Percentiles rank a stretch among this genome's conserved stretches.
Evolutionary conservation across 2,888 invertebrate species (phyloP).

Genomic region (Bellardia bayeri): DNA sequence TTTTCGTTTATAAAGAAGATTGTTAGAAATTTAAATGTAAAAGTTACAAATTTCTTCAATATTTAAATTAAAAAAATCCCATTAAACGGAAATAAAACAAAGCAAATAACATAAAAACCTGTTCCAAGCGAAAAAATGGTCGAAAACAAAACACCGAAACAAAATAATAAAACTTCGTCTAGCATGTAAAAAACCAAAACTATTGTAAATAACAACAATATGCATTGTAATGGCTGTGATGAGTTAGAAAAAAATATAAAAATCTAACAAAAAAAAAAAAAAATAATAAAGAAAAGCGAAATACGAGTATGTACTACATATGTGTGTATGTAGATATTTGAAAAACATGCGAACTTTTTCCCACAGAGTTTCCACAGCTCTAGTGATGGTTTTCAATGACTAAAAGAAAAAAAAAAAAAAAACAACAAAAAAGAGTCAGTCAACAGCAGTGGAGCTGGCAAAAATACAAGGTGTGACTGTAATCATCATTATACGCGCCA

Average conservation of each 20-base stretch:
- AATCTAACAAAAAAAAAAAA: conserved; percentile 38
- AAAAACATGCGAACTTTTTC: conserved; percentile 27
- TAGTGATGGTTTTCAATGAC: conserved; percentile 39
- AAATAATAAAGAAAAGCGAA: neutral
- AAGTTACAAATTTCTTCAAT: neutral
- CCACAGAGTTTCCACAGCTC: conserved; percentile 6
- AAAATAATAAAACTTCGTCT: conserved; percentile 26
- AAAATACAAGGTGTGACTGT: conserved; percentile 66
- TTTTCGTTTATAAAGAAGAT: no score
- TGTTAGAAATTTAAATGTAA: neutral
- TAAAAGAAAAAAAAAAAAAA: conserved; percentile 33
- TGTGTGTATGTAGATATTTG: no score
- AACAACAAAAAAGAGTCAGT: neutral
- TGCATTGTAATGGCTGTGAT: conserved; percentile 60
- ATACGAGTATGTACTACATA: no score
- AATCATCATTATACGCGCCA: conserved; percentile 70
- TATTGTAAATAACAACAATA: conserved; percentile 61
- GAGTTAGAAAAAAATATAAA: conserved; percentile 56
- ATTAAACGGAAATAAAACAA: conserved; percentile 14
- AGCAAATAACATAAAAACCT: conserved; percentile 23
- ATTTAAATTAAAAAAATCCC: conserved; percentile 34
- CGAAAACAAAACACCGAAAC: neutral
- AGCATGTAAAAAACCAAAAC: conserved; percentile 2
- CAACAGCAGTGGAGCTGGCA: conserved; percentile 8
- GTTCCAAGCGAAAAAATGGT: neutral